Evolutionary conservation across 2,888 invertebrate species (phyloP).

Genomic region (Dicroscelio sp.): DNA sequence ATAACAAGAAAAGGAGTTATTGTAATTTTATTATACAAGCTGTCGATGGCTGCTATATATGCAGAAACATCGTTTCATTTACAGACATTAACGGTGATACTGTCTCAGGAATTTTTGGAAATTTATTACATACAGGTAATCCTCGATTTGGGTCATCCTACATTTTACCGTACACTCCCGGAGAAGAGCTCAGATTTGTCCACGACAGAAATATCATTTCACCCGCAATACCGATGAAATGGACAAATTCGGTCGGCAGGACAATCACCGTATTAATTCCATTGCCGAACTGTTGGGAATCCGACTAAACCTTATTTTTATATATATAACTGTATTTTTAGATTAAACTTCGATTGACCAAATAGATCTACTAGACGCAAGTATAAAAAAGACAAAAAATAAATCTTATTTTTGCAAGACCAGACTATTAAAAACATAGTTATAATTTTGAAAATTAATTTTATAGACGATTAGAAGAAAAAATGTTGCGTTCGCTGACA

Average conservation of each 20-base stretch:
- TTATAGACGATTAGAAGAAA: too few relatives aligned
- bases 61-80: neutral
- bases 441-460: too few relatives aligned
- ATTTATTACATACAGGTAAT: neutral
- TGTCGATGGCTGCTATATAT: neutral
- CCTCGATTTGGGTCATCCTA: neutral
- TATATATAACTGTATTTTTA: too few relatives aligned
- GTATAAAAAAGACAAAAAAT: too few relatives aligned
- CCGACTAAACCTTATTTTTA: too few relatives aligned
- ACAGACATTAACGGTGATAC: neutral
- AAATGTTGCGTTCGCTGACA: too few relatives aligned
- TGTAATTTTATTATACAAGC: neutral
- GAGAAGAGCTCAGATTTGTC: neutral
- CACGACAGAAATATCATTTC: slow-evolving; percentile 15
- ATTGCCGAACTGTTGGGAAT: slow-evolving; percentile 52
- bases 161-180: neutral
- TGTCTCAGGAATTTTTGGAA: neutral
- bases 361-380: too few relatives aligned
- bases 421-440: too few relatives aligned
- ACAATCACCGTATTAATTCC: neutral
- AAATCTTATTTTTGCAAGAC: too few relatives aligned
- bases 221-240: slow-evolving; percentile 21
- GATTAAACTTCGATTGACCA: too few relatives aligned
- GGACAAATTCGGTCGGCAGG: too few relatives aligned
- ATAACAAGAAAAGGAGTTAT: neutral